A percentile compares a stretch with the other conserved stretches of the same genome.
These are phyloP conservation scores for Agonopterix arenella DNA, from an alignment of 2,888 invertebrate species.

Conservation along the genomic window DNA sequence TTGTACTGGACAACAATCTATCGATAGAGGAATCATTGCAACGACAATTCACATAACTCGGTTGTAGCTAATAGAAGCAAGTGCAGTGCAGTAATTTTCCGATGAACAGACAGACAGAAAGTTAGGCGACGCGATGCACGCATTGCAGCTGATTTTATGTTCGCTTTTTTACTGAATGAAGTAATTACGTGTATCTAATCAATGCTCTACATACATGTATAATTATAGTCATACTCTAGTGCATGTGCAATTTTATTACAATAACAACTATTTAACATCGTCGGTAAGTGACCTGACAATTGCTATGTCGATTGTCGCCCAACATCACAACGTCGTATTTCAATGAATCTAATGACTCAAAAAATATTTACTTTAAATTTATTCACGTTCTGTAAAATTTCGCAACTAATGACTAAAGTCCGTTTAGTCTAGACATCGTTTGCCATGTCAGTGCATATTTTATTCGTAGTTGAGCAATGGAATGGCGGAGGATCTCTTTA, in stretches of 20 bases:
- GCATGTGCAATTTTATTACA: no score
- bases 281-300: background rate
- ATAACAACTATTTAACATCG: no score
- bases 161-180: slow-evolving; percentile 13
- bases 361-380: slow-evolving; percentile 2
- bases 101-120: slow-evolving; percentile 8
- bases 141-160: slow-evolving; percentile 19
- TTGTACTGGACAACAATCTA: no score
- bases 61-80: no score
- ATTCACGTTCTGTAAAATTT: slow-evolving; percentile 7
- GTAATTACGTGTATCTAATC: slow-evolving; percentile 10
- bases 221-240: background rate
- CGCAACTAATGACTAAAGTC: slow-evolving; percentile 9
- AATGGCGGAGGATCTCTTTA: no score
- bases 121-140: slow-evolving; percentile 12
- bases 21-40: no score
- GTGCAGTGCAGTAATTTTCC: no score
- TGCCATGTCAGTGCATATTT: no score
- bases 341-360: background rate
- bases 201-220: slow-evolving; percentile 1
- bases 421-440: slow-evolving; percentile 5
- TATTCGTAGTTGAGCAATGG: no score
- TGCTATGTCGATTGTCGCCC: background rate
- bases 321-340: background rate
- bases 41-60: no score